Base-by-base conservation (phyloP, 2,888 invertebrate species). In the Serripes groenlandicus region DNA sequence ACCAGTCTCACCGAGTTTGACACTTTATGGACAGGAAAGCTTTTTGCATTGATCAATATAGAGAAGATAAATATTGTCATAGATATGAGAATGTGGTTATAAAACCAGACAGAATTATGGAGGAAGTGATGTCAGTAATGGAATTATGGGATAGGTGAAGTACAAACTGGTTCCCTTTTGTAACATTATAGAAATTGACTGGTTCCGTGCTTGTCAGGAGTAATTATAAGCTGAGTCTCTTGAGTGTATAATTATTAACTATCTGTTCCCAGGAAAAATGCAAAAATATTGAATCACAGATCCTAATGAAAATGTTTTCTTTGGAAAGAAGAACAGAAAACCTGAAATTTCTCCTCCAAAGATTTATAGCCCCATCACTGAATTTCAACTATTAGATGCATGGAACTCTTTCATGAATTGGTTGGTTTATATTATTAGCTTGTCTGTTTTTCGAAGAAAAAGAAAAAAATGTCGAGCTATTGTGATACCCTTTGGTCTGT, bases 81-180 rank as follows among this genome's bases (percentile, higher is more conserved):
- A 28, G 62, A 62, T 62, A 32, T 62, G 32, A 62, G 62, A 26
- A 11, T 32, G 15, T 62, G 66, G 66, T 28, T 26, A 66, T 66
- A 66, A 66, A 66, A 37, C 34, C 42, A 66, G 66, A 66, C 66
- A 66, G 66, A 42, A 42, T 66, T 37, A 42, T 66, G 37, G 66
- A 66, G 66, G 66, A 66, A 35, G 66, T 66, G 66, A 66, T 37
- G 66, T 66, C 66, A 37, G 66, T 66, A 66, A 66, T 66, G 66
- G 66, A 66, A 66, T 66, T 66, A 66, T 66, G 66, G 66, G 66
- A 66, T 42, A 66, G 66, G 66, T 66, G 66, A 42, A 66, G 42
- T 66, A 35, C n/a, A 66, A 28, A 35, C 66, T 66, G 66, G 66
- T 66, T 66, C 66, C 66, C 66, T 26, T 42, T 66, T 66, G 66